Evolutionary conservation across 2,113 vertebrate species (phyloP).

Genomic region (Erpornis zantholeuca): DNA sequence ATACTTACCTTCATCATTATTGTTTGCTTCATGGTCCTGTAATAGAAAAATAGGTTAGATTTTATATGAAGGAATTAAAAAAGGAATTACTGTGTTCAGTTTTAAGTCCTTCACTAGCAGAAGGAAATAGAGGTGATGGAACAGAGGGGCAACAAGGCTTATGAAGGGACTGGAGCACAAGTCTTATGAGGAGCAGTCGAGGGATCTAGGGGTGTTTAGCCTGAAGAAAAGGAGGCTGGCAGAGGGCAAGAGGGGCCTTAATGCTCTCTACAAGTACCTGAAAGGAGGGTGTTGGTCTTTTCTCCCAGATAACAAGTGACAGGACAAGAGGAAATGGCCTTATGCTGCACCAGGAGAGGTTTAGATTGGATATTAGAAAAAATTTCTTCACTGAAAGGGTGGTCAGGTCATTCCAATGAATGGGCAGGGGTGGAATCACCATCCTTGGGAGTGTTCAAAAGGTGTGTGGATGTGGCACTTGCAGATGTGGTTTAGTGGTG

Average conservation of each 20-base stretch:
- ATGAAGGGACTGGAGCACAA: not conserved
- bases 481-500: not conserved
- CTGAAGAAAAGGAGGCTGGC: not conserved
- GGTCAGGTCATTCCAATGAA: no score
- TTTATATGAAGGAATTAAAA: not conserved
- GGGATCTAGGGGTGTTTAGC: not conserved
- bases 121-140: not conserved
- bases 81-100: not conserved
- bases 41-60: constrained; percentile 6
- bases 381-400: not conserved
- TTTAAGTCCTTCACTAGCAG: not conserved
- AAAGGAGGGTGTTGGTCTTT: rapidly evolving
- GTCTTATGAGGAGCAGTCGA: not conserved
- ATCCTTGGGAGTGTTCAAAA: not conserved
- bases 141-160: not conserved
- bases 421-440: not conserved
- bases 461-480: not conserved
- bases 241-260: not conserved
- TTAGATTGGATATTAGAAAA: not conserved
- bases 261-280: not conserved
- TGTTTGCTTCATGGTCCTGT: constrained; percentile 74
- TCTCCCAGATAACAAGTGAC: not conserved
- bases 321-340: not conserved
- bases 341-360: not conserved
- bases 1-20: constrained; percentile 68